Evolutionary conservation across 2,888 invertebrate species (phyloP).

Genomic region (Hydrotaea cyrtoneurina): DNA sequence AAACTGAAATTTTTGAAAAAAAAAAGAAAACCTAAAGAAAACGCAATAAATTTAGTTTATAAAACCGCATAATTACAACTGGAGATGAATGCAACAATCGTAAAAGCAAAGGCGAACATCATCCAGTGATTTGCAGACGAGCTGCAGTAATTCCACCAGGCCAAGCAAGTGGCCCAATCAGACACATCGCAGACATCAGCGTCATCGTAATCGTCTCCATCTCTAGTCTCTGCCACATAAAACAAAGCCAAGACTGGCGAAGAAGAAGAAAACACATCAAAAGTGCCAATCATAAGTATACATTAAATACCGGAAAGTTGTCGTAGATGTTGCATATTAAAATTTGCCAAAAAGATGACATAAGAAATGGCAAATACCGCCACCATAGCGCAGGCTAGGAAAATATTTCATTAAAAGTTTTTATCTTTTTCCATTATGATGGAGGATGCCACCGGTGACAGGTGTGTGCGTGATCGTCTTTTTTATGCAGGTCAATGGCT

Average conservation of each 20-base stretch:
- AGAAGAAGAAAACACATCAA: not conserved
- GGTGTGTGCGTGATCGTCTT: not conserved
- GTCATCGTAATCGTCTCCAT: not conserved
- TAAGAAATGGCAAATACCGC: conserved; percentile 5
- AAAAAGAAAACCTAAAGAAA: conserved; percentile 43
- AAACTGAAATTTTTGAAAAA: too few species aligned
- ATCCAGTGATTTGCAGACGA: not conserved
- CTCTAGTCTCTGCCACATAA: not conserved
- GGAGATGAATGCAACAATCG: conserved; percentile 16
- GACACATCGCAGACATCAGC: not conserved
- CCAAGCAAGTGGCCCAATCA: not conserved
- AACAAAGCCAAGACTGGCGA: not conserved
- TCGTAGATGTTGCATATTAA: conserved; percentile 14
- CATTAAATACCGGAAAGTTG: conserved; percentile 9
- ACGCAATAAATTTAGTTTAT: conserved; percentile 56
- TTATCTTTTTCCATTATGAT: too few species aligned
- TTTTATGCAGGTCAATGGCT: not conserved
- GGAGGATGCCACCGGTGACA: not conserved
- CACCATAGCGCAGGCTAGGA: not conserved
- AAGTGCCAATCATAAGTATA: not conserved
- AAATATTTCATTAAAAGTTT: too few species aligned
- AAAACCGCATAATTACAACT: conserved; percentile 53
- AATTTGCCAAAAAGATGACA: conserved; percentile 45
- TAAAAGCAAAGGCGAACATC: conserved; percentile 14
- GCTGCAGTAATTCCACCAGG: not conserved